Conservation (phyloP, 2,888 invertebrate genomes). For the Drosophila histrio region DNA sequence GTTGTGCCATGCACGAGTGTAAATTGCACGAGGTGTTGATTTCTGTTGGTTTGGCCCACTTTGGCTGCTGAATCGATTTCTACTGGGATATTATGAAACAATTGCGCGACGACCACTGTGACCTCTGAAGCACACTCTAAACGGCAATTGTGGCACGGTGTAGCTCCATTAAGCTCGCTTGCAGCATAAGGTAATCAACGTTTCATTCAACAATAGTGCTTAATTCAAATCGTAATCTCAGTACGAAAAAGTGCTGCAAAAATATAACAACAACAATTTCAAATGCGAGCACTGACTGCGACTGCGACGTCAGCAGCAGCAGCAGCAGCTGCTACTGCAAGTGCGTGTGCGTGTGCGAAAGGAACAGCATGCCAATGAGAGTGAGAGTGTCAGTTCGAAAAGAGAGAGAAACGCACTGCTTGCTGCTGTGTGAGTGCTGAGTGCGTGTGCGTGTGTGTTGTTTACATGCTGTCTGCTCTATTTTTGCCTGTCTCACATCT, state of each 20-base stretch:
- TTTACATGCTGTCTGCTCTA: conserved; percentile 42
- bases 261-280: conserved; percentile 10
- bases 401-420: conserved; percentile 14
- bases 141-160: conserved; percentile 4
- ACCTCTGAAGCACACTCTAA: conserved; percentile 36
- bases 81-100: conserved; percentile 71
- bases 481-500: conserved; percentile 2
- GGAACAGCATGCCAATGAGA: conserved; percentile 16
- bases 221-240: conserved; percentile 3
- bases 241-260: background rate
- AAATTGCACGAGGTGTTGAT: conserved; percentile 44
- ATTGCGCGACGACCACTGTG: conserved; percentile 30
- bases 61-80: conserved; percentile 64
- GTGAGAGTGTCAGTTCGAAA: conserved; percentile 9
- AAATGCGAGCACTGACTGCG: background rate
- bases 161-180: conserved; percentile 14
- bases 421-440: background rate
- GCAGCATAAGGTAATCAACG: conserved; percentile 39
- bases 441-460: conserved; percentile 23
- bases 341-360: conserved; percentile 32
- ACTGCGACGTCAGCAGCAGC: conserved; percentile 5
- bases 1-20: conserved; percentile 13
- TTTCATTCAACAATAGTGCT: conserved; percentile 13
- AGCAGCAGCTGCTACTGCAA: conserved; percentile 8
- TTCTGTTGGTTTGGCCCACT: conserved; percentile 42